Conservation (phyloP, 2,113 vertebrate genomes). For the Gnathochromis pfefferi region DNA sequence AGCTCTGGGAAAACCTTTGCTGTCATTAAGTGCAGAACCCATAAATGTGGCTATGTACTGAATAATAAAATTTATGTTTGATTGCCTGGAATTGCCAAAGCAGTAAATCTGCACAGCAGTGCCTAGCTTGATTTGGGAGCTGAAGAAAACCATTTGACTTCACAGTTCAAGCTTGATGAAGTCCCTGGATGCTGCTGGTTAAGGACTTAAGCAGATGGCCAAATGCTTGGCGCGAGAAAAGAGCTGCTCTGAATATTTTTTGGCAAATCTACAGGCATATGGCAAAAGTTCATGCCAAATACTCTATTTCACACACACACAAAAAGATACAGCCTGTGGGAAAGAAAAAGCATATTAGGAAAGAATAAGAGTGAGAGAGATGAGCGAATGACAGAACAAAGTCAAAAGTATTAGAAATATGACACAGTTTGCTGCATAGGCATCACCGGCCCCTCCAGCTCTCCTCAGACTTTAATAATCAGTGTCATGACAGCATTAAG, state of each 20-base stretch:
- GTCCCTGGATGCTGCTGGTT: slow-evolving; percentile 65
- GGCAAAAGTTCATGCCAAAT: slow-evolving; percentile 70
- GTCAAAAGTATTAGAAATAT: slow-evolving; percentile 44
- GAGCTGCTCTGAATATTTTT: slow-evolving; percentile 67
- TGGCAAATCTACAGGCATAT: slow-evolving; percentile 68
- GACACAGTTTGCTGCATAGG: slow-evolving; percentile 32
- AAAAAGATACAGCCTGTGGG: slow-evolving; percentile 19
- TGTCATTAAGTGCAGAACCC: slow-evolving; percentile 47
- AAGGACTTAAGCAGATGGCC: slow-evolving; percentile 75
- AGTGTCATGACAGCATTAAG: slow-evolving; percentile 38
- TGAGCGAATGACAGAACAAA: slow-evolving; percentile 34
- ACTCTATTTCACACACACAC: slow-evolving; percentile 42
- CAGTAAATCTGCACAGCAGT: slow-evolving; percentile 57
- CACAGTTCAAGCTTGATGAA: slow-evolving; percentile 65
- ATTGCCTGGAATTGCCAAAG: slow-evolving; percentile 45
- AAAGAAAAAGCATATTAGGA: slow-evolving; percentile 47
- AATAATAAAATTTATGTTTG: slow-evolving; percentile 48
- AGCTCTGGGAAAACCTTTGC: slow-evolving; percentile 34
- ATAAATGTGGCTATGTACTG: slow-evolving; percentile 46
- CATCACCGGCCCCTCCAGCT: slow-evolving; percentile 24
- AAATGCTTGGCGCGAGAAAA: slow-evolving; percentile 70
- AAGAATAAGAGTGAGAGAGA: slow-evolving; percentile 39
- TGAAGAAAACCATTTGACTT: slow-evolving; percentile 63
- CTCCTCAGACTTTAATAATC: slow-evolving; percentile 49
- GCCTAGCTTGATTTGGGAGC: slow-evolving; percentile 51